Percentiles rank a stretch among this genome's conserved stretches.
Evolutionary conservation across 2,888 invertebrate genomes (phyloP).

Genomic region (Caenorhabditis sulstoni): DNA sequence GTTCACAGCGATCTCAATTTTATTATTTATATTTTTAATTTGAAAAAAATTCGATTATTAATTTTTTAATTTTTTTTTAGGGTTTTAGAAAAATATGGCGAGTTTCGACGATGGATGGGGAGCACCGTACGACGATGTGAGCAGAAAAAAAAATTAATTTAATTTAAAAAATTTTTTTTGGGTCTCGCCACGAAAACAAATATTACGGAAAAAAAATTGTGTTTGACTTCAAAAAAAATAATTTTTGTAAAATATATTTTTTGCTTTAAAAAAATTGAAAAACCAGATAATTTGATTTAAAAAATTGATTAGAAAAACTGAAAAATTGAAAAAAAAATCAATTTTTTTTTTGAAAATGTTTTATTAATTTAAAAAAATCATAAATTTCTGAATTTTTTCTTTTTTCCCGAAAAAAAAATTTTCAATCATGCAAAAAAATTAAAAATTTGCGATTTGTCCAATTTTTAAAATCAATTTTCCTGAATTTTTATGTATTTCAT

Average conservation of each 20-base stretch:
- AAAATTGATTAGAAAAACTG: constrained; percentile 1
- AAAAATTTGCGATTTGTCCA: too few relatives aligned
- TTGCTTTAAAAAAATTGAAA: too few relatives aligned
- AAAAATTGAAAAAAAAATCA: not conserved
- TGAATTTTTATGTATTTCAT: too few relatives aligned
- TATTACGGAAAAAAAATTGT: too few relatives aligned
- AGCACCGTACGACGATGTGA: constrained; percentile 27
- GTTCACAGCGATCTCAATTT: too few relatives aligned
- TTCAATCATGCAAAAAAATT: too few relatives aligned
- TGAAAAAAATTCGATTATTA: not conserved
- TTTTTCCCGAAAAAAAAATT: constrained; percentile 8
- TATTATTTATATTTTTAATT: not conserved
- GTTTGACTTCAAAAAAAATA: too few relatives aligned
- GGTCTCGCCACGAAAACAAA: too few relatives aligned
- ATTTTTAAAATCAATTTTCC: too few relatives aligned
- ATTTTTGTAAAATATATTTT: too few relatives aligned
- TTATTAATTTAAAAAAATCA: not conserved
- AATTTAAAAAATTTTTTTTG: too few relatives aligned
- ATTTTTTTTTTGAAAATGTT: too few relatives aligned
- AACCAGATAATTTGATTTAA: not conserved
- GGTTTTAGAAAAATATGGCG: constrained; percentile 6
- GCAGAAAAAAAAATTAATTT: constrained; percentile 1
- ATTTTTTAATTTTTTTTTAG: not conserved
- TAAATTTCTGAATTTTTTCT: not conserved
- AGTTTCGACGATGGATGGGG: constrained; percentile 41